phyloP scores from a whole-genome alignment of 2,113 vertebrate species.

The Leptodactylus fuscus region DNA sequence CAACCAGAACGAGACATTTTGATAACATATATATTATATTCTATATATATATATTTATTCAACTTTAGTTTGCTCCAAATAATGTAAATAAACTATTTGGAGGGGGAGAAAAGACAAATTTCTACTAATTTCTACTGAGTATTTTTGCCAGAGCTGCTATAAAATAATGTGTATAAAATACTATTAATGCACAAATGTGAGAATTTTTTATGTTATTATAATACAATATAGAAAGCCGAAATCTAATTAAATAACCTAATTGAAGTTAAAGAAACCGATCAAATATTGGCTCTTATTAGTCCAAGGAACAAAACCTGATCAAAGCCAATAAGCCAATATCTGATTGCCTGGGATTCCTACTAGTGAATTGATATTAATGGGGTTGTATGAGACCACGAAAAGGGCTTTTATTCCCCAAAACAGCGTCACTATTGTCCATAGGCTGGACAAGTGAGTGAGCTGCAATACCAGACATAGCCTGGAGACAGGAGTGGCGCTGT shows the following conservation, averaged over 20 bases:
- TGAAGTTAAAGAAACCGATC: not conserved
- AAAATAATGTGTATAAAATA: conserved; percentile 35
- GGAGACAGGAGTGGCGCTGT: too few species aligned
- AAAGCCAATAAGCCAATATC: conserved; percentile 17
- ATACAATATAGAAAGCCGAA: not conserved
- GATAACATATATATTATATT: conserved; percentile 17
- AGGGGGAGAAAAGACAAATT: conserved; percentile 10
- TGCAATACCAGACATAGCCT: too few species aligned
- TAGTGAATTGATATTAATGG: not conserved
- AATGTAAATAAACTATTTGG: conserved; percentile 34
- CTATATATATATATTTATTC: conserved; percentile 28
- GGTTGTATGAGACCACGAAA: not conserved
- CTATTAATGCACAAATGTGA: conserved; percentile 1
- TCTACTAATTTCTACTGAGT: conserved; percentile 32
- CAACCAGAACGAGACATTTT: conserved; percentile 3
- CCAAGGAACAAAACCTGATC: not conserved
- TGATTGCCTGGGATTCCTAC: conserved; percentile 2
- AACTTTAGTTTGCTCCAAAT: conserved; percentile 29
- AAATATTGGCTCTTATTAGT: conserved; percentile 16
- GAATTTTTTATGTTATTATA: conserved; percentile 18
- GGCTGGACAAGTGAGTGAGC: too few species aligned
- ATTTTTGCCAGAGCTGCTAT: conserved; percentile 37
- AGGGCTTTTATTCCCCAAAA: not conserved
- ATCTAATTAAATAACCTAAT: not conserved
- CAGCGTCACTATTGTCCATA: not conserved